These are phyloP conservation scores for Drosophila asahinai DNA, from an alignment of 1,140 invertebrate species.

Conservation along the genomic window DNA sequence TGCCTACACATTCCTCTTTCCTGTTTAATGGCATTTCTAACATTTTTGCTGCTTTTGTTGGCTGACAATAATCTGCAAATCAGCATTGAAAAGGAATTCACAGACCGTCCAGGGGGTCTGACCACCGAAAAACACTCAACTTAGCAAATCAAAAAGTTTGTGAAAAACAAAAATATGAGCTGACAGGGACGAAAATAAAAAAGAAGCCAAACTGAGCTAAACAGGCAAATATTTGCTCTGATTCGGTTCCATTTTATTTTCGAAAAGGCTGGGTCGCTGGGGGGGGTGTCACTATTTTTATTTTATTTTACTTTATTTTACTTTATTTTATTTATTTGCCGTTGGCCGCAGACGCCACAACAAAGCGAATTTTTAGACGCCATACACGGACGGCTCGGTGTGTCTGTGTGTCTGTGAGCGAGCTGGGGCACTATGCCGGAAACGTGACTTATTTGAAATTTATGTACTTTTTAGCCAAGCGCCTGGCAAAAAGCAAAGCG, in stretches of 20 bases:
- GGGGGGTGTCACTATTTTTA: slow-evolving; percentile 6
- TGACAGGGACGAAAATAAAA: slow-evolving; percentile 2
- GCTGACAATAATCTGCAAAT: slow-evolving; percentile 71
- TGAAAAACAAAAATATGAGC: slow-evolving; percentile 25
- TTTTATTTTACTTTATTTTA: slow-evolving; percentile 14
- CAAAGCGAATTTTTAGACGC: slow-evolving; percentile 65
- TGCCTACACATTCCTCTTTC: neutral
- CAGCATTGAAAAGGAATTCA: slow-evolving; percentile 59
- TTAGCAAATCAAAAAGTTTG: slow-evolving; percentile 67
- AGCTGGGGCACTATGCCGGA: slow-evolving; percentile 59
- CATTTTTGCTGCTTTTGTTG: slow-evolving; percentile 13
- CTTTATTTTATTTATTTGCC: slow-evolving; percentile 35
- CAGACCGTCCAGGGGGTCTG: neutral
- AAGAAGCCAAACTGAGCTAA: slow-evolving; percentile 19
- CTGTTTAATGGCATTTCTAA: neutral
- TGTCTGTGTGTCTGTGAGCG: slow-evolving; percentile 14
- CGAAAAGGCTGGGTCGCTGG: neutral
- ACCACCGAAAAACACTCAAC: slow-evolving; percentile 36
- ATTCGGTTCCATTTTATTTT: slow-evolving; percentile 43
- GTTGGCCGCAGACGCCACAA: slow-evolving; percentile 73
- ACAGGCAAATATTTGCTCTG: slow-evolving; percentile 41
- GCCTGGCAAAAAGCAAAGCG: slow-evolving; percentile 41
- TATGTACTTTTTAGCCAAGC: slow-evolving; percentile 78
- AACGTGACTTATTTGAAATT: slow-evolving; percentile 82
- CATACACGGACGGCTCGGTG: slow-evolving; percentile 16